Base-by-base conservation (phyloP, 2,888 invertebrate species). In the Drosophila picticornis region DNA sequence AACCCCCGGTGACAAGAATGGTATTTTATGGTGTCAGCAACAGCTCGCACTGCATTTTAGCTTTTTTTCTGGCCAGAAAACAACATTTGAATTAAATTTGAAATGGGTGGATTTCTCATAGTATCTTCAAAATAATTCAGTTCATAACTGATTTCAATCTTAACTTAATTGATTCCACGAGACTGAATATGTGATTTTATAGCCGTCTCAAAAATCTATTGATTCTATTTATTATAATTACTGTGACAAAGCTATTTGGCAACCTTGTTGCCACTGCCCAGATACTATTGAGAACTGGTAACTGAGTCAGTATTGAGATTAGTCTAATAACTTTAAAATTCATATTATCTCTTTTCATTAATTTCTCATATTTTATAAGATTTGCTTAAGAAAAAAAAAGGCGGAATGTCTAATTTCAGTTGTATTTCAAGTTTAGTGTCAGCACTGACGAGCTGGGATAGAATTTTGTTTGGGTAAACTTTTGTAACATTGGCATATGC, bases 401-500 rank as follows among this genome's bases (percentile, higher is more conserved):
- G 51, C 68, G 25, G 13, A 34, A 32, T 19, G 2, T 4, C 38
- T 22, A 29, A 34, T 22, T 5, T 16, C 2, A 4, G n/a, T 51
- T 13, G 57, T 51, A 52, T 65, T 53, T 25, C 7, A 11, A 36
- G n/a, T 11, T 36, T 62, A 31, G 56, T 68, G 71, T 36, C 89
- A 84, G 58, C 77, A 56, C 85, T 89, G 66, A 7, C 36, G 22
- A 46, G 51, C 50, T 51, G 32, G 38, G 34, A 32, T 32, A 27
- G 50, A 25, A 61, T 58, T 68, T 58, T 51, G 87, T 55, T 78
- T 43, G 60, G 60, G 50, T 51, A 70, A 84, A 84, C 75, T 90
- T 84, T 90, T 75, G 72, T 61, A 81, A 81, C 85, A 90, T 90
- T 85, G 85, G 91, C 85, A 85, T 85, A 85, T 85, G 85, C 91